Evolutionary conservation across 2,113 vertebrate genomes (phyloP).

Genomic region (Verasper variegatus): DNA sequence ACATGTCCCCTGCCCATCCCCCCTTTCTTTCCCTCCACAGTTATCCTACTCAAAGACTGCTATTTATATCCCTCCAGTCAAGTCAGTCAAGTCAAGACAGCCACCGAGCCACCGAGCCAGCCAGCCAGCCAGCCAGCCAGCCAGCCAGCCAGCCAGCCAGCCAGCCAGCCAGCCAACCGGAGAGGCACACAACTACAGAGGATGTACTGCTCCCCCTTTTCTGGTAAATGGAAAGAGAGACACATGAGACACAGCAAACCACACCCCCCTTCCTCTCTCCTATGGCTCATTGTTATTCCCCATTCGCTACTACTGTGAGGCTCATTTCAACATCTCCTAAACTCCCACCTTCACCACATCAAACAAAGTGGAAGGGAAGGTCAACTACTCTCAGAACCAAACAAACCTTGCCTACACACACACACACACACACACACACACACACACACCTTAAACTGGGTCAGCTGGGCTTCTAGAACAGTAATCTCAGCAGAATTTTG

Average conservation of each 20-base stretch:
- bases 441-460: slow-evolving; percentile 63
- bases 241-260: slow-evolving; percentile 29
- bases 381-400: slow-evolving; percentile 63
- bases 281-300: slow-evolving; percentile 48
- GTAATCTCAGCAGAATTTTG: slow-evolving; percentile 72
- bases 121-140: too few relatives aligned
- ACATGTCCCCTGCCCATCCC: slow-evolving; percentile 45
- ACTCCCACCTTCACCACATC: slow-evolving; percentile 54
- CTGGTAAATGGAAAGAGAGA: slow-evolving; percentile 55
- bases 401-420: slow-evolving; percentile 48
- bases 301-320: slow-evolving; percentile 24
- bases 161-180: slow-evolving; percentile 41
- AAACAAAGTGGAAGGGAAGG: slow-evolving; percentile 71
- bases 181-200: slow-evolving; percentile 54
- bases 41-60: slow-evolving; percentile 79
- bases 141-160: slow-evolving; percentile 43
- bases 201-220: slow-evolving; percentile 64
- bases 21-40: slow-evolving; percentile 64
- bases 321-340: slow-evolving; percentile 29
- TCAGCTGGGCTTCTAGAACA: slow-evolving; percentile 72
- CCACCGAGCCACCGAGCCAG: slow-evolving; percentile 55
- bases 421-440: slow-evolving; percentile 7
- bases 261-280: slow-evolving; percentile 32
- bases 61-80: slow-evolving; percentile 81
- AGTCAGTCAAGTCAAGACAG: slow-evolving; percentile 74